These are phyloP conservation scores for Orussus abietinus DNA, from an alignment of 1,140 invertebrate genomes.

Conservation along the genomic window DNA sequence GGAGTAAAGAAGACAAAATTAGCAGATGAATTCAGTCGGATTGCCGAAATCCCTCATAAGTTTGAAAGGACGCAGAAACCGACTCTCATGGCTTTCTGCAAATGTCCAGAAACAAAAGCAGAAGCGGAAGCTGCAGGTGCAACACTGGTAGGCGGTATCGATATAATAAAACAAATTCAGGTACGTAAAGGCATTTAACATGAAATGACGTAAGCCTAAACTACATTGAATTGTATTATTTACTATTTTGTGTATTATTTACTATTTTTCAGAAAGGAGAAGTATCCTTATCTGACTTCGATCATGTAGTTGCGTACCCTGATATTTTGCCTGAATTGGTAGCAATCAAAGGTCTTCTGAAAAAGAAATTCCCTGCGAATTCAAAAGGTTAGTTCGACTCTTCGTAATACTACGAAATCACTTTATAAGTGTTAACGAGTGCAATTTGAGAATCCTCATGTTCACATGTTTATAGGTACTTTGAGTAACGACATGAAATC, in stretches of 20 bases:
- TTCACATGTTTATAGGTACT: slow-evolving; percentile 60
- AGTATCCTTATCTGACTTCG: slow-evolving; percentile 66
- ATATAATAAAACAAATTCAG: slow-evolving; percentile 72
- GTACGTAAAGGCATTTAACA: slow-evolving; percentile 44
- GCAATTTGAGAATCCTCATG: no score
- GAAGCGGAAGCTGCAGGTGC: slow-evolving; percentile 66
- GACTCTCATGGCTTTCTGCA: slow-evolving; percentile 69
- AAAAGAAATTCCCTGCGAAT: slow-evolving; percentile 71
- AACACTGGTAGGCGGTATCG: slow-evolving; percentile 61
- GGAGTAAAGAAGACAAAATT: slow-evolving; percentile 56
- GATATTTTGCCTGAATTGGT: slow-evolving; percentile 73
- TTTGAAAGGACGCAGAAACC: slow-evolving; percentile 64
- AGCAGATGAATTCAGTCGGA: slow-evolving; percentile 60
- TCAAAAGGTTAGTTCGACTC: slow-evolving; percentile 54
- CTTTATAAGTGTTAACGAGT: slow-evolving; percentile 1
- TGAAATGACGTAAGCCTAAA: not conserved
- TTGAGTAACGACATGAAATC: slow-evolving; percentile 59
- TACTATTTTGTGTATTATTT: slow-evolving; percentile 4
- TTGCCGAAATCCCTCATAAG: slow-evolving; percentile 60
- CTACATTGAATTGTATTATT: not conserved
- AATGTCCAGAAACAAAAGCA: slow-evolving; percentile 56
- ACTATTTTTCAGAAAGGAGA: slow-evolving; percentile 59
- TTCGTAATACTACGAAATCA: not conserved
- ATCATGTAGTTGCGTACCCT: slow-evolving; percentile 71
- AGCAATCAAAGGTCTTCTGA: slow-evolving; percentile 69